Conservation (phyloP, 1,140 invertebrate genomes). For the Branchinecta lynchi region DNA sequence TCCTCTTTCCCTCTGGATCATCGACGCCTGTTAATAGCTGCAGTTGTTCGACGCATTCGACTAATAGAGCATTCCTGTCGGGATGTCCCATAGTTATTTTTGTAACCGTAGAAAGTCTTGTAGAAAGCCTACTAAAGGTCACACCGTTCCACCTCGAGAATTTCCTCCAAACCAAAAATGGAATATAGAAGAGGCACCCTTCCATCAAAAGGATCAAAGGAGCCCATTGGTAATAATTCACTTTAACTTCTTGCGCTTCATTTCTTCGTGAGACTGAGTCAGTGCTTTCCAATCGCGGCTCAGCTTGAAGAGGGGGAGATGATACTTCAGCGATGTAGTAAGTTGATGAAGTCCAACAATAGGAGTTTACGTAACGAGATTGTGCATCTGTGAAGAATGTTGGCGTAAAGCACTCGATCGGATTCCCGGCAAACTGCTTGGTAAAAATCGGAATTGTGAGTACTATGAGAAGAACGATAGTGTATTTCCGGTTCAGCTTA, state of each 20-base stretch:
- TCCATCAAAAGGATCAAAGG: conserved; percentile 39
- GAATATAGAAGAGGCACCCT: conserved; percentile 39
- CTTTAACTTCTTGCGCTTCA: conserved; percentile 26
- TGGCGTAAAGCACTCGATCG: conserved; percentile 36
- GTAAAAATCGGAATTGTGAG: conserved; percentile 39
- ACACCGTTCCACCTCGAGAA: conserved; percentile 31
- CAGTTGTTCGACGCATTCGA: conserved; percentile 32
- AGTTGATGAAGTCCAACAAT: conserved; percentile 33
- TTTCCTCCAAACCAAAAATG: conserved; percentile 39
- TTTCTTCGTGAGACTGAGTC: conserved; percentile 19
- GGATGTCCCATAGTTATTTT: conserved; percentile 31
- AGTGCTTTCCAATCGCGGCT: conserved; percentile 22
- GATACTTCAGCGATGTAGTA: conserved; percentile 30
- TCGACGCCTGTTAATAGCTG: conserved; percentile 30
- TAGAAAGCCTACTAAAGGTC: conserved; percentile 30
- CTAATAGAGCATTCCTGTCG: conserved; percentile 30
- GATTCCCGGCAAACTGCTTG: conserved; percentile 40
- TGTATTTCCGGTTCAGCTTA: conserved; percentile 40
- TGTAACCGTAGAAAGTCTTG: conserved; percentile 30
- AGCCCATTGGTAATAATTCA: conserved; percentile 42
- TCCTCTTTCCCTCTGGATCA: conserved; percentile 23
- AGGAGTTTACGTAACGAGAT: conserved; percentile 32
- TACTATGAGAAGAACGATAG: conserved; percentile 37
- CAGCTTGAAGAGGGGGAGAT: conserved; percentile 21
- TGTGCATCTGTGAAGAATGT: conserved; percentile 33